Evolutionary conservation across 2,888 invertebrate species (phyloP), one percentile per base, ranked within the genome.

Genomic region (Aphelenchoides bicaudatus): DNA sequence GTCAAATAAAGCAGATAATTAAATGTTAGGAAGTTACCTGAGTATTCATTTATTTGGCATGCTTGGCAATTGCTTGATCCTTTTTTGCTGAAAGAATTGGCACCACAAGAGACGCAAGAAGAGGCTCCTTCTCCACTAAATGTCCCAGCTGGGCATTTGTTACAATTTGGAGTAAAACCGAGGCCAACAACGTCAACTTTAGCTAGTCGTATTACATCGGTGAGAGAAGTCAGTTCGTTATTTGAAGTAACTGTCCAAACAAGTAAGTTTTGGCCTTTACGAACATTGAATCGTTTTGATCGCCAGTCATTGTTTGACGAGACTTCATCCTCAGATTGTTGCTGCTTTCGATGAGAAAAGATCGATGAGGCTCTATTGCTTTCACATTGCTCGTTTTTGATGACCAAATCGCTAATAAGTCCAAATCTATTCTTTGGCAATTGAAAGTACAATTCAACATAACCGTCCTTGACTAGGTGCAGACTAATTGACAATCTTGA

Each of bases 161-260:
- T 72, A 68, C 83, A 83, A 58, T 82, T 80, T 0, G 84, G 83
- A 1, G 84, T 82, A 70, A 81, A 84, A 0, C 84, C 84, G 29
- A 85, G 81, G 67, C 71, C 72, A 31, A 66, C 55, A 23, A 76
- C 64, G 52, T 75, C 76, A 38, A 77, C 71, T n/a, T 68, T 62
- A 30, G 69, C 64, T 38, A 75, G 56, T 23, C 67, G 76, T 19
- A 79, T 69, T 4, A 71, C 71, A 52, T 75, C 77, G 16, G 65
- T 68, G 25, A 79, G 70, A 53, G 81, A 55, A 28, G 61, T 63
- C 37, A 56, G 46, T 43, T 68, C 73, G 55, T 66, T 80, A 23
- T 82, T 83, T 54, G 83, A 59, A 5, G 62, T 79, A 0, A 83
- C 82, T 65, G 82, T 82, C 84, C 84, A 85, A 55, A 82, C 81